phyloP scores from a whole-genome alignment of 1,140 invertebrate genomes.

The Dolichoris vasculosae region DNA sequence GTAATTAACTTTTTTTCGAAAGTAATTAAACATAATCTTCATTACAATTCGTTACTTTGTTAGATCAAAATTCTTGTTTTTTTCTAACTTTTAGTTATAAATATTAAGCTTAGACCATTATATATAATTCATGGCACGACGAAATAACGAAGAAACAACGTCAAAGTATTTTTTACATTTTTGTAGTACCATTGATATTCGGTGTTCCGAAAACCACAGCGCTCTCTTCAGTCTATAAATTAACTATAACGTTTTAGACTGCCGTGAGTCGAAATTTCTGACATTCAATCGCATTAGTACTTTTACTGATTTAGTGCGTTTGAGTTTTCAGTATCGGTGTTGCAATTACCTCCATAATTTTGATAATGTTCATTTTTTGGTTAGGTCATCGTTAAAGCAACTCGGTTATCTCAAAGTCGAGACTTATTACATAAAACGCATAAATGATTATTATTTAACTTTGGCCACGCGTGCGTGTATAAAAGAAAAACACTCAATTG shows the following conservation, averaged over 20 bases:
- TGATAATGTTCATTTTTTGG: conserved; percentile 25
- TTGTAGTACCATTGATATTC: conserved; percentile 69
- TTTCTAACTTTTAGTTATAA: background rate
- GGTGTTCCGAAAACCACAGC: conserved; percentile 71
- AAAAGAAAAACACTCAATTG: conserved; percentile 16
- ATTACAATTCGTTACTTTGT: conserved; percentile 16
- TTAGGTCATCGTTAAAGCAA: conserved; percentile 20
- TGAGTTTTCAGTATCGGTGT: background rate
- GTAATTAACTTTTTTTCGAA: background rate
- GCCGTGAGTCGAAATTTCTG: conserved; percentile 49
- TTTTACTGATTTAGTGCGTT: background rate
- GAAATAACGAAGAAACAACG: conserved; percentile 34
- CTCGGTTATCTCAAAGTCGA: conserved; percentile 4
- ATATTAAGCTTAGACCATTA: conserved; percentile 35
- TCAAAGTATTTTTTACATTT: conserved; percentile 35
- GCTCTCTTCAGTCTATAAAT: conserved; percentile 69
- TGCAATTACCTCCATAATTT: background rate
- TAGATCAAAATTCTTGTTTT: background rate
- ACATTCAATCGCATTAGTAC: background rate
- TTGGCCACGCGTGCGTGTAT: conserved; percentile 23
- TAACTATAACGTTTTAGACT: conserved; percentile 56
- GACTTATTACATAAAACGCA: conserved; percentile 32
- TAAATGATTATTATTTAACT: conserved; percentile 26
- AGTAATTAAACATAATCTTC: background rate
- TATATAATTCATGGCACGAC: conserved; percentile 34